These are phyloP conservation scores for Polydrusus cervinus DNA, from an alignment of 2,888 invertebrate genomes.

Conservation along the genomic window DNA sequence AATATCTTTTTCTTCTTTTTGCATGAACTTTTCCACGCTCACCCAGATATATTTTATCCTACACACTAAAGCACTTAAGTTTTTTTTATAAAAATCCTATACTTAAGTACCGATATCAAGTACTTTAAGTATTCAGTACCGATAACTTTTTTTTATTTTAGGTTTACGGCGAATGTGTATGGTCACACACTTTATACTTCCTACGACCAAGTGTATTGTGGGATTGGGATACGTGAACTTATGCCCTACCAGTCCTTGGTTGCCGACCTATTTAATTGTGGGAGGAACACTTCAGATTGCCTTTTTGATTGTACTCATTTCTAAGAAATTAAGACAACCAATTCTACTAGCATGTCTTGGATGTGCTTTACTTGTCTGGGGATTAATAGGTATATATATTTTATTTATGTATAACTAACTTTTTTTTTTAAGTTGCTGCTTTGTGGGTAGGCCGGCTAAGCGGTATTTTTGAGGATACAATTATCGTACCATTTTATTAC, in stretches of 20 bases:
- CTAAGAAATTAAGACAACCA: constrained; percentile 35
- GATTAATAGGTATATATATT: constrained; percentile 40
- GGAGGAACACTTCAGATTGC: constrained; percentile 45
- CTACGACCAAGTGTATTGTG: constrained; percentile 43
- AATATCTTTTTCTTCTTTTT: too few species aligned
- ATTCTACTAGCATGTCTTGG: constrained; percentile 28
- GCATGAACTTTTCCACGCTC: too few species aligned
- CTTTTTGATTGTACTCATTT: constrained; percentile 49
- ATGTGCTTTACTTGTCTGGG: constrained; percentile 36
- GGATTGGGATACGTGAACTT: constrained; percentile 36
- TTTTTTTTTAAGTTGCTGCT: too few species aligned
- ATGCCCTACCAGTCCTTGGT: constrained; percentile 48
- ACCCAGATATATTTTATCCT: too few species aligned
- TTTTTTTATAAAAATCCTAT: too few species aligned
- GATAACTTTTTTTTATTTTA: constrained; percentile 26
- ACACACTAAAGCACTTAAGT: too few species aligned
- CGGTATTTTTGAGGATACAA: too few species aligned
- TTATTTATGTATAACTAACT: too few species aligned
- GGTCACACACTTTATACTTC: constrained; percentile 37
- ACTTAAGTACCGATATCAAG: too few species aligned
- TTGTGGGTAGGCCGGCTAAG: too few species aligned
- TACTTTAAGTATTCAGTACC: too few species aligned
- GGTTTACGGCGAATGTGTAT: constrained; percentile 46
- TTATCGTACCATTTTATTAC: too few species aligned
- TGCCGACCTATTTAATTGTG: constrained; percentile 48